Evolutionary conservation across 1,140 invertebrate species (phyloP).

Genomic region (Lordiphosa stackelbergi): DNA sequence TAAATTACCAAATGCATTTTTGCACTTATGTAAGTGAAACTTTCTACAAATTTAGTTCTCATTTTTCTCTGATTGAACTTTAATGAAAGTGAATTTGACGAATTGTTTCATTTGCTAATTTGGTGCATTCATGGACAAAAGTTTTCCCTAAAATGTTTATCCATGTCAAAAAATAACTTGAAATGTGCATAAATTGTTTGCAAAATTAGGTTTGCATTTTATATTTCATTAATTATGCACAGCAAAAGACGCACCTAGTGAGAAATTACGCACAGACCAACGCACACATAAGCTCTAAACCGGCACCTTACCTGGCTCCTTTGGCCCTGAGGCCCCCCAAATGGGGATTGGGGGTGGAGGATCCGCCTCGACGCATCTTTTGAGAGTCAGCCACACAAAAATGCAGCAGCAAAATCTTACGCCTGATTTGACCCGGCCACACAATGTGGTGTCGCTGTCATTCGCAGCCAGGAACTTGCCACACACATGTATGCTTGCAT

Average conservation of each 20-base stretch:
- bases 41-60: no score
- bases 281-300: constrained; percentile 33
- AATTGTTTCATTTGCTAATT: no score
- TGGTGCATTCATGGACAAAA: no score
- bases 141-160: background rate
- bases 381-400: constrained; percentile 25
- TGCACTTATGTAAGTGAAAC: no score
- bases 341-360: constrained; percentile 2
- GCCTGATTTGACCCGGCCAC: constrained; percentile 57
- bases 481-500: constrained; percentile 10
- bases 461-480: constrained; percentile 19
- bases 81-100: no score
- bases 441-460: constrained; percentile 42
- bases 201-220: constrained; percentile 63
- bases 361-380: constrained; percentile 43
- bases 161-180: constrained; percentile 39
- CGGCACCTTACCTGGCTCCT: no score
- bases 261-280: constrained; percentile 67
- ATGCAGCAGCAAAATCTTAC: constrained; percentile 47
- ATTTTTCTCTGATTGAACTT: no score
- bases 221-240: constrained; percentile 74
- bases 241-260: constrained; percentile 15
- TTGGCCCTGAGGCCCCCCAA: background rate
- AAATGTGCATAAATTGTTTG: constrained; percentile 47
- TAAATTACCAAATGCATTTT: no score